Evolutionary conservation across 2,888 invertebrate genomes (phyloP).

Genomic region (Heteropelma amictum): DNA sequence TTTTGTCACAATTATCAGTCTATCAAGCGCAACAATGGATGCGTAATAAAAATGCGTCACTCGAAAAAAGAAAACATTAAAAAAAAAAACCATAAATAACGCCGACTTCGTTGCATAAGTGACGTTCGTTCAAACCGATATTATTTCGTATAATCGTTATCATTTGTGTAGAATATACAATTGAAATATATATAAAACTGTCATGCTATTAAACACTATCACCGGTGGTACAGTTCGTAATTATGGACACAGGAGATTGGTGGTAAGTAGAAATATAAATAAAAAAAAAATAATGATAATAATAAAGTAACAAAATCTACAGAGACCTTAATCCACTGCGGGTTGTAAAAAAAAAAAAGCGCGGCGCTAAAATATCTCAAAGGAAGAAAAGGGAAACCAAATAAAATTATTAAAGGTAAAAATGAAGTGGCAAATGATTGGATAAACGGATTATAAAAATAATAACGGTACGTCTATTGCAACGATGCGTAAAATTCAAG

Average conservation of each 20-base stretch:
- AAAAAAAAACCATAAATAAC: not conserved
- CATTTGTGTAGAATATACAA: no score
- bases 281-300: slow-evolving; percentile 28
- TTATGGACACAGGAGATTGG: slow-evolving; percentile 26
- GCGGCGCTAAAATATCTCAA: slow-evolving; percentile 68
- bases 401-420: slow-evolving; percentile 37
- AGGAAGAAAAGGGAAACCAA: slow-evolving; percentile 61
- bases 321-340: not conserved
- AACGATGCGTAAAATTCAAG: slow-evolving; percentile 10
- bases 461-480: slow-evolving; percentile 24
- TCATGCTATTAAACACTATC: not conserved
- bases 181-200: not conserved
- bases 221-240: slow-evolving; percentile 20
- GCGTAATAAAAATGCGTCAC: slow-evolving; percentile 71
- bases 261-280: slow-evolving; percentile 38
- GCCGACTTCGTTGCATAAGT: not conserved
- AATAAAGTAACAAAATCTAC: not conserved
- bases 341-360: slow-evolving; percentile 55
- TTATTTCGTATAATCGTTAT: not conserved
- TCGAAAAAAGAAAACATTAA: slow-evolving; percentile 8
- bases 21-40: slow-evolving; percentile 69
- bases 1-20: slow-evolving; percentile 67
- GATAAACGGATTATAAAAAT: slow-evolving; percentile 44
- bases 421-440: slow-evolving; percentile 15
- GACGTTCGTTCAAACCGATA: not conserved